These are phyloP conservation scores for Rhinichthys osculus DNA, from an alignment of 2,797 vertebrate species.

Conservation along the genomic window DNA sequence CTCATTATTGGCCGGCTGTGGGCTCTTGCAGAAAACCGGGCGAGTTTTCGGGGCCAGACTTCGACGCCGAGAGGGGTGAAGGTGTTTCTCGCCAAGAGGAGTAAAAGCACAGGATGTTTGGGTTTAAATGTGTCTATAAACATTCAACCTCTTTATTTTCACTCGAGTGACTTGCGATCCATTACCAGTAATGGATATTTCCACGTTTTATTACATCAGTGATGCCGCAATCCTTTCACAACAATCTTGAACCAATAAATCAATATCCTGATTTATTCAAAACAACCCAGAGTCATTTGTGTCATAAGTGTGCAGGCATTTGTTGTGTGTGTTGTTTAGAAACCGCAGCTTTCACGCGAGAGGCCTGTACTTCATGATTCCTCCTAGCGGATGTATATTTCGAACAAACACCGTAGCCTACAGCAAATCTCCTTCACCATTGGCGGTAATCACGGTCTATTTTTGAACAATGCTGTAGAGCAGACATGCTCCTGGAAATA, in stretches of 20 bases:
- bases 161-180: constrained; percentile 19
- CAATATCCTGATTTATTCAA: constrained; percentile 24
- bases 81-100: constrained; percentile 64
- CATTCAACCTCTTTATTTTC: constrained; percentile 13
- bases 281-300: constrained; percentile 21
- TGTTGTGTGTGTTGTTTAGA: background rate
- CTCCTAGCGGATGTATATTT: constrained; percentile 20
- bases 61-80: constrained; percentile 38
- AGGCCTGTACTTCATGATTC: background rate
- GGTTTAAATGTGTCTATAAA: constrained; percentile 33
- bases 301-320: background rate
- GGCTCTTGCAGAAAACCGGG: constrained; percentile 67
- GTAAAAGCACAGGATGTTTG: constrained; percentile 62
- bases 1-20: constrained; percentile 66
- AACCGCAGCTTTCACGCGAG: background rate
- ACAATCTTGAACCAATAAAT: constrained; percentile 6
- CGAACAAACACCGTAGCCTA: background rate
- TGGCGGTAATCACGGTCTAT: constrained; percentile 34
- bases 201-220: constrained; percentile 9
- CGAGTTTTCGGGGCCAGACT: constrained; percentile 72
- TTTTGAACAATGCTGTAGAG: constrained; percentile 35
- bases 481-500: constrained; percentile 6
- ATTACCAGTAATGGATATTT: constrained; percentile 35
- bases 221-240: constrained; percentile 15
- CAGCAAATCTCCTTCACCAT: constrained; percentile 24